Conservation (phyloP, 1,140 invertebrate genomes). For the Drosophila pandora region DNA sequence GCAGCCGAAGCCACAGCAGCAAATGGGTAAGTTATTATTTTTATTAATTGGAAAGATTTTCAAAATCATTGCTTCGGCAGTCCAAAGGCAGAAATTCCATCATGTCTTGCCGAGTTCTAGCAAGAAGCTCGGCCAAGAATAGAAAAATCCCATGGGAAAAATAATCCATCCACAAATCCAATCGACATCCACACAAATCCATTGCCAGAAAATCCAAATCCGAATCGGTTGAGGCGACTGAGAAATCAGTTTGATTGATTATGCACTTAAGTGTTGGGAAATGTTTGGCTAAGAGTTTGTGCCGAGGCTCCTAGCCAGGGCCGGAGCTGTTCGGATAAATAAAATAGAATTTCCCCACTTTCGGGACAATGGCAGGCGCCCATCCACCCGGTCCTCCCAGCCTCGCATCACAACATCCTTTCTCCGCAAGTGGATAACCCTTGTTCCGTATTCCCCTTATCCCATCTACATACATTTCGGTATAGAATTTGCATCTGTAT, state of each 20-base stretch:
- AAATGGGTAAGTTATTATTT: conserved; percentile 62
- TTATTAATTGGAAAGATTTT: conserved; percentile 8
- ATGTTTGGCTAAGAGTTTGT: conserved; percentile 48
- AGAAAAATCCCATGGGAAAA: conserved; percentile 7
- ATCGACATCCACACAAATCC: conserved; percentile 25
- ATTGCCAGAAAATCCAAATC: conserved; percentile 36
- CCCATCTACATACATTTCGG: conserved; percentile 9
- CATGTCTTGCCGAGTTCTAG: background rate
- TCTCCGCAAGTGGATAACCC: background rate
- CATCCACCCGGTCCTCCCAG: background rate
- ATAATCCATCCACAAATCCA: conserved; percentile 38
- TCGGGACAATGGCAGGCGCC: conserved; percentile 15
- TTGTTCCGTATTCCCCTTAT: background rate
- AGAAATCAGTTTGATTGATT: conserved; percentile 82
- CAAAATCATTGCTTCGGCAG: background rate
- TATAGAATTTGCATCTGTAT: conserved; percentile 74
- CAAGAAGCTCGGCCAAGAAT: background rate
- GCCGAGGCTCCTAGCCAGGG: conserved; percentile 24
- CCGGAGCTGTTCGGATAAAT: conserved; percentile 50
- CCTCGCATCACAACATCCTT: background rate
- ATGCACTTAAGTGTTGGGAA: conserved; percentile 75
- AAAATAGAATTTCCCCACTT: conserved; percentile 63
- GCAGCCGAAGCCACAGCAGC: conserved; percentile 57
- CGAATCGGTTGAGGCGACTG: conserved; percentile 49
- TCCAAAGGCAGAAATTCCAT: background rate